These are phyloP conservation scores for Tillus elongatus DNA, from an alignment of 2,888 invertebrate species.

Conservation along the genomic window DNA sequence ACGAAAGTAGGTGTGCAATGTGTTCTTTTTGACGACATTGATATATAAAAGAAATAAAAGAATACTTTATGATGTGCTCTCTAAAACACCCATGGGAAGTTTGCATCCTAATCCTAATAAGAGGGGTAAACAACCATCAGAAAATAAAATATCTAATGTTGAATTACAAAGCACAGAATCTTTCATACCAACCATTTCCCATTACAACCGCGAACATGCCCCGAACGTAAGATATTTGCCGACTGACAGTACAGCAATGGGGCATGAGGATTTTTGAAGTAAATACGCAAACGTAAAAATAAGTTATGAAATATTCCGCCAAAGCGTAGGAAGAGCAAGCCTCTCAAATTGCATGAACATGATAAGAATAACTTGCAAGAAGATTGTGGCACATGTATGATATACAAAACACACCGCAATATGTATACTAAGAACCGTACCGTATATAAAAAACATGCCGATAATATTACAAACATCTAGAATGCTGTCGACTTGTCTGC, in stretches of 20 bases:
- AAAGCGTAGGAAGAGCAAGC: conserved; percentile 11
- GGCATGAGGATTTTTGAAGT: conserved; percentile 12
- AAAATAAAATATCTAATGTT: no score
- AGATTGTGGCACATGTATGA: conserved; percentile 10
- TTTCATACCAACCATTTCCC: no score
- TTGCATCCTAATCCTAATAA: no score
- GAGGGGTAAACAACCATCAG: no score
- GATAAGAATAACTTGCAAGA: conserved; percentile 10
- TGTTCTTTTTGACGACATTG: no score
- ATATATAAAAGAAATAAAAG: no score
- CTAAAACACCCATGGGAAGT: no score
- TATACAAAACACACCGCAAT: conserved; percentile 7
- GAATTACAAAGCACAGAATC: no score
- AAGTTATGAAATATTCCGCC: conserved; percentile 10
- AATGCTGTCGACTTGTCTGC: conserved; percentile 11
- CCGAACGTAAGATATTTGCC: conserved; percentile 13
- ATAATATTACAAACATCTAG: conserved; percentile 7
- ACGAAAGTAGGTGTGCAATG: no score
- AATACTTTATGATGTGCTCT: no score
- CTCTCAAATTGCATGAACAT: conserved; percentile 11
- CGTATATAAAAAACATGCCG: conserved; percentile 11
- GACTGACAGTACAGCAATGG: conserved; percentile 12
- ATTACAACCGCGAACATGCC: conserved; percentile 15
- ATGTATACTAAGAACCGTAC: conserved; percentile 6
- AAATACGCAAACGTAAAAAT: conserved; percentile 10